Base-by-base conservation (phyloP, 2,888 invertebrate species). In the Tinea pellionella region DNA sequence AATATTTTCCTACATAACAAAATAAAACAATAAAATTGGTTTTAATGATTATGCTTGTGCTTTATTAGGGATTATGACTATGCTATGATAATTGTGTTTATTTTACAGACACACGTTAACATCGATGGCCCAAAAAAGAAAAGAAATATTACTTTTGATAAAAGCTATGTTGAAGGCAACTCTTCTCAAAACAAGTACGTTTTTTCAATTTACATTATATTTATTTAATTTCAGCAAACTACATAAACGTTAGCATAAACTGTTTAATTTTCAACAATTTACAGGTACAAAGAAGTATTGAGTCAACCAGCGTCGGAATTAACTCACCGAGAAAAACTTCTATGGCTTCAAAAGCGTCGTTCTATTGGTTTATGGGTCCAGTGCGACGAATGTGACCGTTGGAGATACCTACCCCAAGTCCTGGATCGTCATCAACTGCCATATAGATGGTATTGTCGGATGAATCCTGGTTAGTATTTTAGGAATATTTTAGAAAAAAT, bases 341-440 rank as follows among this genome's bases (percentile, higher is more conserved):
- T 72, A 1, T 88, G 88, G 88, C 75, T 90, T 7, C 89, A 89
- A 65, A 71, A 81, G 61, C 78, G 79, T 1, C 78, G 90, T 59
- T 75, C 74, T 16, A 68, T 77, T 41, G 90, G 90, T 0, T 68
- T 89, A 18, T 92, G 90, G 89, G 90, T 88, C 6, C 87, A 89
- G 63, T 92, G 92, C 67, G 88, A 89, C 62, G 71, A 70, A 1
- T 92, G 92, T 67, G 68, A 80, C 64, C 88, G 88, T 64, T 90
- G 90, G 89, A 80, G 92, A n/a, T 89, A 85, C 65, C 68, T 90
- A 2, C 72, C 85, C 0, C 66, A 88, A 16, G 75, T 89, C 0
- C 74, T 89, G 7, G 92, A 93, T 67, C 89, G 89, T 1, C 66
- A 87, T 13, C 84, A 89, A 32, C 73, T 93, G 18, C 91, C 92